A percentile compares a stretch with the other conserved stretches of the same genome.
These are phyloP conservation scores for Heliconius aoede DNA, from an alignment of 2,888 invertebrate species.

Conservation along the genomic window DNA sequence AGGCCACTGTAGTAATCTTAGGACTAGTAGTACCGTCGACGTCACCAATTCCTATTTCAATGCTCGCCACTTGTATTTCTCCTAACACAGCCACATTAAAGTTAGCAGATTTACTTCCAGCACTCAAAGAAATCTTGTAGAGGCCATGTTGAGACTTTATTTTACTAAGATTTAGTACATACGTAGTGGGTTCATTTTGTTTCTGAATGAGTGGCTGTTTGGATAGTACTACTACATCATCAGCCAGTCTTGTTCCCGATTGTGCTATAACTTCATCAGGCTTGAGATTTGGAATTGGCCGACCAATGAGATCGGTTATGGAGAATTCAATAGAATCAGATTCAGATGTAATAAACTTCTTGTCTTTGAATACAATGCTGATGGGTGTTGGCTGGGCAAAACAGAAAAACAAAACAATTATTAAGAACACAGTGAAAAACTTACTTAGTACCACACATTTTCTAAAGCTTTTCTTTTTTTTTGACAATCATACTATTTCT, in stretches of 20 bases:
- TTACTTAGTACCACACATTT: no score
- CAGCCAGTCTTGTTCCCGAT: conserved; percentile 88
- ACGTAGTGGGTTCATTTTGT: conserved; percentile 86
- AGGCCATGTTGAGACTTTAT: conserved; percentile 92
- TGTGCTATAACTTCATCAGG: conserved; percentile 88
- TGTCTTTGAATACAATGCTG: conserved; percentile 91
- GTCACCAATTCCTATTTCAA: conserved; percentile 95
- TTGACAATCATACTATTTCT: no score
- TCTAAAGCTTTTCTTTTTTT: no score
- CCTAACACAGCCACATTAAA: conserved; percentile 88
- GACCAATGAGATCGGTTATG: conserved; percentile 90
- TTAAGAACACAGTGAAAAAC: no score
- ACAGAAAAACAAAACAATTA: conserved; percentile 15
- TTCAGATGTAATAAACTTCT: conserved; percentile 89
- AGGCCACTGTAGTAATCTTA: conserved; percentile 88
- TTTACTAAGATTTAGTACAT: conserved; percentile 89
- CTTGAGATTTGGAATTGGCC: conserved; percentile 85
- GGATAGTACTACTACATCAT: conserved; percentile 89
- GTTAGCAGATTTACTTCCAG: conserved; percentile 85
- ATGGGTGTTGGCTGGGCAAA: conserved; percentile 89
- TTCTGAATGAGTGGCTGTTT: conserved; percentile 83
- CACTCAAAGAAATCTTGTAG: conserved; percentile 91
- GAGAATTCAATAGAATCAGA: conserved; percentile 89
- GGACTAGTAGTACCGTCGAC: conserved; percentile 94
- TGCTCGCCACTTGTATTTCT: conserved; percentile 88